Percentiles rank a stretch among this genome's conserved stretches.
These are phyloP conservation scores for Leucoraja ocellata DNA, from an alignment of 2,797 vertebrate species.

Conservation along the genomic window DNA sequence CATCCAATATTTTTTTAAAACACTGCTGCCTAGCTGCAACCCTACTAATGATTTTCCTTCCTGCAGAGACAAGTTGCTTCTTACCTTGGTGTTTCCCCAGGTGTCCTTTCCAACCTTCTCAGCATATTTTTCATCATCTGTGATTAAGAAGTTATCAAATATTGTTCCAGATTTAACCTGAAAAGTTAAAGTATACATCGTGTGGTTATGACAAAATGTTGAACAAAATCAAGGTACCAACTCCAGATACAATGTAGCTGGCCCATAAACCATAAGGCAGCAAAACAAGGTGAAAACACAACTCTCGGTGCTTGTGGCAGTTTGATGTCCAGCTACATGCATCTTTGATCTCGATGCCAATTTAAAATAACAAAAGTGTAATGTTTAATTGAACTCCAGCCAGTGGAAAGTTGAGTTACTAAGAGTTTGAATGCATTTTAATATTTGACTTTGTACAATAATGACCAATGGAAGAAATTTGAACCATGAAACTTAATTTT, in stretches of 20 bases:
- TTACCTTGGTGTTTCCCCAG: conserved; percentile 78
- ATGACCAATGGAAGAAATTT: not conserved
- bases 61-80: not conserved
- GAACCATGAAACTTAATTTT: no score
- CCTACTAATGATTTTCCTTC: not conserved
- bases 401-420: not conserved
- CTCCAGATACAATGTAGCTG: no score
- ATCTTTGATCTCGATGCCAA: no score
- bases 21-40: no score
- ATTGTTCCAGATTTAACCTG: conserved; percentile 86
- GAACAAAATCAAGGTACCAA: no score
- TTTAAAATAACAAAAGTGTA: no score
- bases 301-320: no score
- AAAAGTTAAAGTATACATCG: not conserved
- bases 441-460: not conserved
- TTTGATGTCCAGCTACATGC: no score
- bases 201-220: no score
- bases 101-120: conserved; percentile 72
- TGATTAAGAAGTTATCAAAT: conserved; percentile 82
- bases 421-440: not conserved
- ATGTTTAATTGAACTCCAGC: not conserved
- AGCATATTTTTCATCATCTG: conserved; percentile 68
- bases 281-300: no score
- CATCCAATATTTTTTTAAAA: not conserved
- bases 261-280: no score